Percentiles rank a stretch among this genome's conserved stretches.
phyloP scores from a whole-genome alignment of 1,140 invertebrate species.

The Trachymyrmex septentrionalis region DNA sequence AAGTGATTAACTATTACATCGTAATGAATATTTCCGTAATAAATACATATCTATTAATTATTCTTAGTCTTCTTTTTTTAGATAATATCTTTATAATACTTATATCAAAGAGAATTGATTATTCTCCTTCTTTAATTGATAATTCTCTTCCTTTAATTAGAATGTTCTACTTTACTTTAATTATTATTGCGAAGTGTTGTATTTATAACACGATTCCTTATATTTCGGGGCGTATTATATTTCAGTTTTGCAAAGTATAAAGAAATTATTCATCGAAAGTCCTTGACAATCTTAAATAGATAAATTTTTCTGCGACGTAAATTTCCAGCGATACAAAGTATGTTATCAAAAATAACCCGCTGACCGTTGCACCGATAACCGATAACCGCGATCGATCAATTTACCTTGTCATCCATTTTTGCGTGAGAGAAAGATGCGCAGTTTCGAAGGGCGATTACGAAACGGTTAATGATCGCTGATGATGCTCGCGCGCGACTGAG shows the following conservation, averaged over 20 bases:
- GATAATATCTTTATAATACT: background rate
- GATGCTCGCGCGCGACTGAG: conserved; percentile 30
- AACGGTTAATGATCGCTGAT: conserved; percentile 32
- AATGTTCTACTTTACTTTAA: background rate
- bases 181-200: background rate
- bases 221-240: background rate
- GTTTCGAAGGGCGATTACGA: conserved; percentile 21
- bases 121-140: too few species aligned
- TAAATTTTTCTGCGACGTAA: conserved; percentile 15
- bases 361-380: conserved; percentile 50
- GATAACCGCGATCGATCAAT: conserved; percentile 21
- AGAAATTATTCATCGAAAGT: background rate
- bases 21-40: background rate
- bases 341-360: conserved; percentile 38
- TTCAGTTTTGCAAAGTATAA: background rate
- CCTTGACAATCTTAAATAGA: background rate
- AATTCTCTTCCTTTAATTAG: background rate
- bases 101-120: background rate
- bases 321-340: conserved; percentile 30
- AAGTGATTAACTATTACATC: background rate
- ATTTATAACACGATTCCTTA: background rate
- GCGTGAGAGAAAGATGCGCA: conserved; percentile 18
- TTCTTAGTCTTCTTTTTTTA: background rate
- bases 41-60: conserved; percentile 2
- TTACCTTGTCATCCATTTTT: conserved; percentile 22